Evolutionary conservation across 1,140 invertebrate genomes (phyloP), one percentile per base, ranked within the genome.

Genomic region (Cydia amplana): DNA sequence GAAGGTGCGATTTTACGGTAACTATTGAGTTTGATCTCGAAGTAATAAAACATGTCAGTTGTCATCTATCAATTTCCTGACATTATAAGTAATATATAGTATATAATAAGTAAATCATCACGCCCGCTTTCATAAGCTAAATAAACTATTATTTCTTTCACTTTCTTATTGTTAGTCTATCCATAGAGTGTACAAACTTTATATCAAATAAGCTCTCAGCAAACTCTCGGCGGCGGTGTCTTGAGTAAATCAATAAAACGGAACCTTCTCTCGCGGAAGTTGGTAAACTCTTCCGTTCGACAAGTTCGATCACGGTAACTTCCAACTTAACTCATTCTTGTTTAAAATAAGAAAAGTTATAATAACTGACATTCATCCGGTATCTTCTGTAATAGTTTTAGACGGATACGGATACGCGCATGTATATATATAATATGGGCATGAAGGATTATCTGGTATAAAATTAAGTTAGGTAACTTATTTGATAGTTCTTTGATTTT

Each of bases 141-240:
- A 60, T 60, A 60, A 60, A 23, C 55, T 23, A 60, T 55, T 55
- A 55, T 23, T 23, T 60, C 55, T 60, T 65, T 6, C 10, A 65
- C 28, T 28, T 10, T 65, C 25, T 32, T 32, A 65, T 65, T 64
- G 1, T 23, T 65, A 65, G 64, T 65, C n/a, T 32, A 65, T 65
- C 64, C 12, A 4, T 6, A 1, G 23, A 28, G 63, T 64, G 5
- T 16, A 64, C 12, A 32, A 65, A 65, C 25, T 65, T 65, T 36
- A 20, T 65, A 65, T 65, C 64, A n/a, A 65, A 65, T 65, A 65
- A 65, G 64, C 64, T 36, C n/a, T 65, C 28, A 65, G 64, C 28
- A 65, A 65, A 65, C 64, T 36, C 64, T 36, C 64, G 20, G 6
- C 55, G 55, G 64, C 28, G 64, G 64, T 65, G 64, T 65, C 64